Base-by-base conservation (phyloP, 1,140 invertebrate species). In the Brachionus rotundiformis region DNA sequence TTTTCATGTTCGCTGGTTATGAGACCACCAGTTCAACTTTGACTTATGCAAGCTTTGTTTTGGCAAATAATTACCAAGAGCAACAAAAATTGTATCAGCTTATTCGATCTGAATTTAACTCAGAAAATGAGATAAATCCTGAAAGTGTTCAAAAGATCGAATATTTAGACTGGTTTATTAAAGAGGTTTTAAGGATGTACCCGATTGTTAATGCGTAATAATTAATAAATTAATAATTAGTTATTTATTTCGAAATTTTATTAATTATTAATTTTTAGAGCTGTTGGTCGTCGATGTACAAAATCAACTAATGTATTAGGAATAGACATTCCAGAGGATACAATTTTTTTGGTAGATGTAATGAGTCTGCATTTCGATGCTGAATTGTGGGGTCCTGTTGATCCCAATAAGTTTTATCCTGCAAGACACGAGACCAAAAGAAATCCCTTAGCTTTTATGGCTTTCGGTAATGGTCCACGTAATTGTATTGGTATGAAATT, bases 1-100 rank as follows among this genome's bases (percentile, higher is more conserved):
- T 87, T 8, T 87, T 87, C 73, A 82, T 87, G 10, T 76, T 87
- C 75, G 86, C 86, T 39, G 87, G 87, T 0, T 87, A 86, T 61
- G 87, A 87, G 82, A 90, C 90, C 3, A 90, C 89, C 1, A 87
- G 89, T 47, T 89, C 86, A 3, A 85, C 88, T 0, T 80, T 90
- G 6, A 85, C 86, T 4, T 90, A 87, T 83, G 84, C 87, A 13
- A 85, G 88, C 63, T 89, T 89, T 83, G 85, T 89, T 82, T 84
- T 90, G 82, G 86, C 89, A 13, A 84, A 83, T 10, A 86, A 90
- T 84, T 87, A 84, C n/a, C 85, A 89, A 11, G 85, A 89, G 31
- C 90, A 90, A 82, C 84, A 88, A n/a, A 85, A 83, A 77, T 83
- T 90, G 2, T 87, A 89, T 47, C n/a, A 68, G 86, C n/a, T 89